Evolutionary conservation across 2,888 invertebrate genomes (phyloP), one percentile per base, ranked within the genome.

Genomic region (Erebia aethiops): DNA sequence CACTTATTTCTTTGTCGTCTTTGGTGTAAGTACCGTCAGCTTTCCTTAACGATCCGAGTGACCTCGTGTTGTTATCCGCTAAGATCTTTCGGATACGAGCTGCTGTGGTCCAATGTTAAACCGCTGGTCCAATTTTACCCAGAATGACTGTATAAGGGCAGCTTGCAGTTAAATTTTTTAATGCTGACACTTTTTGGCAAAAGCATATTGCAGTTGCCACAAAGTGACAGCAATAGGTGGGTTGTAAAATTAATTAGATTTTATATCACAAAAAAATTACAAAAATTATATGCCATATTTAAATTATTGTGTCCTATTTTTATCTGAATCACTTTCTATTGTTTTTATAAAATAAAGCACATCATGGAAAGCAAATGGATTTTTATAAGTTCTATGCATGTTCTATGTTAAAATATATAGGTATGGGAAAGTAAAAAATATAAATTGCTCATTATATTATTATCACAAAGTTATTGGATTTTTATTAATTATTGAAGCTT

Each of bases 281-380:
- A 57, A 26, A 57, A 35, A 52, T 35, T 13, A 5, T 14, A 65
- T 70, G 70, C 70, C 70, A 70, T 70, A 69, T 64, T 65, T 14
- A 64, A 57, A 14, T 54, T 52, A 65, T 7, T 63, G 2, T 51
- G 18, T 58, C 16, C 11, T 18, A 18, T 54, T 69, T 26, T n/a
- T 51, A n/a, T 52, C 18, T 4, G 3, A n/a, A 26, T 21, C 21
- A 26, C 14, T 26, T 14, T 10, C 8, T 14, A 7, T n/a, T 51
- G 8, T 51, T 51, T 16, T 10, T 2, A 18, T 54, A 54, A 10
- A 18, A 18, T 18, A 16, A n/a, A 46, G 41, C 14, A 41, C n/a
- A 41, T 60, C 9, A 43, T 43, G 16, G n/a, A 61, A 16, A 11
- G 18, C 11, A 61, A 58, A 26, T 35, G 8, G 35, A 26, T 58